These are phyloP conservation scores for Xenopus petersii DNA, from an alignment of 2,797 vertebrate genomes.

Conservation along the genomic window DNA sequence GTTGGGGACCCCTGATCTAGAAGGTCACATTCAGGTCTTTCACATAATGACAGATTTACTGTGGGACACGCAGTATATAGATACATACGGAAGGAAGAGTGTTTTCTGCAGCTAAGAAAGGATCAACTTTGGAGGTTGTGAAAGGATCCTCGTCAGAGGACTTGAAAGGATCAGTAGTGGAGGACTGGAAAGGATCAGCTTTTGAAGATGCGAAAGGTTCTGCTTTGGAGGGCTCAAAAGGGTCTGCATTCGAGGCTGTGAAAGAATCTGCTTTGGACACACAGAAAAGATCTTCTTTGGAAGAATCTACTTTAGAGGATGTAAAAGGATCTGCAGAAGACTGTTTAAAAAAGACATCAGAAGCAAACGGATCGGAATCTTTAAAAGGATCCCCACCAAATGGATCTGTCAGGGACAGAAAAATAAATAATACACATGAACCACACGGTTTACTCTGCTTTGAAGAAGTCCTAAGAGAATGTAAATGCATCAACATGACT, in stretches of 20 bases:
- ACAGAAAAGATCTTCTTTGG: slow-evolving; percentile 40
- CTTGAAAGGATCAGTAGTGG: slow-evolving; percentile 16
- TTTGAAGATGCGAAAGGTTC: slow-evolving; percentile 19
- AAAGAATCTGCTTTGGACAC: background rate
- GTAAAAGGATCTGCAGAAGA: slow-evolving; percentile 73
- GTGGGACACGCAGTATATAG: too few relatives aligned
- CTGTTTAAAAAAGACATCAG: slow-evolving; percentile 87
- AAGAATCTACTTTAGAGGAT: slow-evolving; percentile 70
- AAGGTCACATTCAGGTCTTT: too few relatives aligned
- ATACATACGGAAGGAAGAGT: background rate
- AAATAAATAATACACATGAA: background rate
- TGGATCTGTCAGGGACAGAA: slow-evolving; percentile 71
- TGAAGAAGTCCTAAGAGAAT: too few relatives aligned
- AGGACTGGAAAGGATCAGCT: slow-evolving; percentile 36
- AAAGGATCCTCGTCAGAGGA: slow-evolving; percentile 16
- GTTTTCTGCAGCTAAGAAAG: slow-evolving; percentile 5
- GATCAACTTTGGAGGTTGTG: background rate
- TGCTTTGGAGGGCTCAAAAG: background rate
- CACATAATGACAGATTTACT: too few relatives aligned
- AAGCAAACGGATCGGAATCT: slow-evolving; percentile 93
- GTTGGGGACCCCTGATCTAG: too few relatives aligned
- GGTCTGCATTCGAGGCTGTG: background rate
- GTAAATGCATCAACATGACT: too few relatives aligned
- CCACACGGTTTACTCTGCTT: too few relatives aligned
- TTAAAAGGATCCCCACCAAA: slow-evolving; percentile 96